phyloP scores from a whole-genome alignment of 2,888 invertebrate genomes.

The Raillietiella orientalis region DNA sequence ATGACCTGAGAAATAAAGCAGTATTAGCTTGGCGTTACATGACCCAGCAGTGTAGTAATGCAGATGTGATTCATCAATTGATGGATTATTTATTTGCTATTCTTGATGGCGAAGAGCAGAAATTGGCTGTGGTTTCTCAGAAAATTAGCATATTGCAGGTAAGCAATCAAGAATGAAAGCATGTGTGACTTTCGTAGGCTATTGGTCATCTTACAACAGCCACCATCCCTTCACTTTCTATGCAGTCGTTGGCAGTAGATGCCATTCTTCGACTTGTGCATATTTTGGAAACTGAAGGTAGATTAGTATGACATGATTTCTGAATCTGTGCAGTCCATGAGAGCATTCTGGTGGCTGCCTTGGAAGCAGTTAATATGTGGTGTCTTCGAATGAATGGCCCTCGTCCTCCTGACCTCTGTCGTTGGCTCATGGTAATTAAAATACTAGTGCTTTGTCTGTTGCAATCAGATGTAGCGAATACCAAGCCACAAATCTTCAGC shows the following conservation, averaged over 20 bases:
- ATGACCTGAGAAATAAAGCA: conserved; percentile 34
- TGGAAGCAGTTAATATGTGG: conserved; percentile 54
- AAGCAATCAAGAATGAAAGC: conserved; percentile 6
- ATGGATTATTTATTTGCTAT: conserved; percentile 31
- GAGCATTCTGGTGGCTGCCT: conserved; percentile 43
- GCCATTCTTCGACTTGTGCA: conserved; percentile 33
- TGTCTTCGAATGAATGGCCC: conserved; percentile 9
- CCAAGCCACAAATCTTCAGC: conserved; percentile 35
- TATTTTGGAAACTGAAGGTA: conserved; percentile 41
- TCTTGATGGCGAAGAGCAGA: conserved; percentile 61
- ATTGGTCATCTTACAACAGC: conserved; percentile 39
- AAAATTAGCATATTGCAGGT: conserved; percentile 53
- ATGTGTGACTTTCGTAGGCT: conserved; percentile 13
- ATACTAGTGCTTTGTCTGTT: too few species aligned
- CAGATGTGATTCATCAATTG: conserved; percentile 27
- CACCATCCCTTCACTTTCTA: conserved; percentile 22
- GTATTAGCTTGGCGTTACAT: conserved; percentile 33
- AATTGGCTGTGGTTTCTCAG: conserved; percentile 55
- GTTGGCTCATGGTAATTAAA: too few species aligned
- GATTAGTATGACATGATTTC: conserved; percentile 5
- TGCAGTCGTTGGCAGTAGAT: conserved; percentile 22
- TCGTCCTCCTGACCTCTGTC: too few species aligned
- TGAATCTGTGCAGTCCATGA: conserved; percentile 33
- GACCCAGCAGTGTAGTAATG: conserved; percentile 32
- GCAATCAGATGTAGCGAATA: conserved; percentile 23